Evolutionary conservation across 2,797 vertebrate species (phyloP).

Genomic region (Acanthurus tractus): DNA sequence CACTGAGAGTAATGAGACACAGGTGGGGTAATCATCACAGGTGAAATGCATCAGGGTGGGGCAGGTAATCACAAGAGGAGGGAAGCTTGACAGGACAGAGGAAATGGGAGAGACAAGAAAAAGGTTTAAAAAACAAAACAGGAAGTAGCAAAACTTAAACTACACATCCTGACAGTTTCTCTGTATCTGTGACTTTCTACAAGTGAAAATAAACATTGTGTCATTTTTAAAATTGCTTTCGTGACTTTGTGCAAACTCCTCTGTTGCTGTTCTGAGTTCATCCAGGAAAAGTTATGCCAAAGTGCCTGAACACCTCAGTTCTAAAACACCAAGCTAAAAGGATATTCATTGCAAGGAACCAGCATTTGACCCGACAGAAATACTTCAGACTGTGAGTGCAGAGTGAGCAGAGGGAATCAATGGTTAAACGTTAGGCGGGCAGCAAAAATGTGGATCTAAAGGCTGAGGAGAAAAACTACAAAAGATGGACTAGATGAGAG

Average conservation of each 20-base stretch:
- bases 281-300: too few species aligned
- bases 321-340: neutral
- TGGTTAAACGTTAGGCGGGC: conserved; percentile 20
- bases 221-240: too few species aligned
- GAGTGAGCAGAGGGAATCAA: conserved; percentile 14
- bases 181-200: neutral
- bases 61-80: too few species aligned
- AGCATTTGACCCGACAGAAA: conserved; percentile 8
- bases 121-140: too few species aligned
- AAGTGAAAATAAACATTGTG: neutral
- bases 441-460: conserved; percentile 39
- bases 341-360: neutral
- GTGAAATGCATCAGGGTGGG: too few species aligned
- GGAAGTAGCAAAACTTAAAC: too few species aligned
- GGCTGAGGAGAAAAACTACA: conserved; percentile 6
- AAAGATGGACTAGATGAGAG: neutral
- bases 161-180: neutral
- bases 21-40: too few species aligned
- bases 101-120: too few species aligned
- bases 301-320: neutral
- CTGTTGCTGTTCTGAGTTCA: too few species aligned
- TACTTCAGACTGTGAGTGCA: conserved; percentile 13
- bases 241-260: too few species aligned
- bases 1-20: too few species aligned
- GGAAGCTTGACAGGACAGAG: too few species aligned